Evolutionary conservation across 2,797 vertebrate species (phyloP).

Genomic region (Discoglossus pictus): DNA sequence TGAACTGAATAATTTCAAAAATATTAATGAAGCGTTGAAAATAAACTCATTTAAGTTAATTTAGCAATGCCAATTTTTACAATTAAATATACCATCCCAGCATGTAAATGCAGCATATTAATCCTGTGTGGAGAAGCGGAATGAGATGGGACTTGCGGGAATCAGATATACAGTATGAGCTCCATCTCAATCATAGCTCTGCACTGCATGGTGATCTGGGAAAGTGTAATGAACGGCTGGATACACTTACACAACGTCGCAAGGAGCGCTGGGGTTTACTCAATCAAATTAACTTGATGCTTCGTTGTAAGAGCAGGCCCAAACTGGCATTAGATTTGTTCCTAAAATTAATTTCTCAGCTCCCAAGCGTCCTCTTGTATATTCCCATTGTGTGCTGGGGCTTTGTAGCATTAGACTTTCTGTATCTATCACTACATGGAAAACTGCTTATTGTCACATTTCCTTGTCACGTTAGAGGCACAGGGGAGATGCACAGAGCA

Average conservation of each 20-base stretch:
- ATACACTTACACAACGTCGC: constrained; percentile 72
- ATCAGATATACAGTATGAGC: constrained; percentile 65
- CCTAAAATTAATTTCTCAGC: constrained; percentile 68
- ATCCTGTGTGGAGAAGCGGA: constrained; percentile 66
- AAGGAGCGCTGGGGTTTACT: constrained; percentile 66
- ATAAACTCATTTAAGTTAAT: constrained; percentile 75
- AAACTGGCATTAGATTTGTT: constrained; percentile 61
- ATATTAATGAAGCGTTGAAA: constrained; percentile 71
- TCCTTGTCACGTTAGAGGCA: constrained; percentile 39
- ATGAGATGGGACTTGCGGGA: constrained; percentile 66
- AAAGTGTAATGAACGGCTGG: constrained; percentile 68
- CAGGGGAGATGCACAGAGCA: neutral
- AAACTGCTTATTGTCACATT: constrained; percentile 40
- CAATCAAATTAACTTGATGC: constrained; percentile 73
- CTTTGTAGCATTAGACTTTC: constrained; percentile 51
- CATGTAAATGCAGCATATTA: constrained; percentile 68
- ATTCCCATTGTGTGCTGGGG: constrained; percentile 54
- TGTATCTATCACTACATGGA: constrained; percentile 50
- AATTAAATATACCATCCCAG: constrained; percentile 72
- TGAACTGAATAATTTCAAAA: constrained; percentile 66
- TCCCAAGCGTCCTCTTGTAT: constrained; percentile 55
- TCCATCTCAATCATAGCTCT: constrained; percentile 65
- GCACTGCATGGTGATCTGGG: constrained; percentile 64
- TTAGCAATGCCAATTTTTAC: constrained; percentile 67
- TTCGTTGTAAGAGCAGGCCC: constrained; percentile 64